These are phyloP conservation scores for Spizella passerina DNA, from an alignment of 2,797 vertebrate species.

Conservation along the genomic window DNA sequence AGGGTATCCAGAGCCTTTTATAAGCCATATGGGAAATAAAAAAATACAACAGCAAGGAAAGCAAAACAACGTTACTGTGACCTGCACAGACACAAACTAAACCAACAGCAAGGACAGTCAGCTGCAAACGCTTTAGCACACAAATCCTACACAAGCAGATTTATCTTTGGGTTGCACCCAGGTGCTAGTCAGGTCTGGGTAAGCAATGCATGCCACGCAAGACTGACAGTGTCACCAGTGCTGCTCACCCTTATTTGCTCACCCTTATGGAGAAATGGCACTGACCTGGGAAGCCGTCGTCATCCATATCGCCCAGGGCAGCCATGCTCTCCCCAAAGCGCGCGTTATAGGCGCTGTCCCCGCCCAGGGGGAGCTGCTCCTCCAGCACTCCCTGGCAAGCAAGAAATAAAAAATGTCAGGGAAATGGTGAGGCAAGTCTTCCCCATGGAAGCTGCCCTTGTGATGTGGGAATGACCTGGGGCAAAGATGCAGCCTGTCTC, in stretches of 20 bases:
- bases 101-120: neutral
- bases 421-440: neutral
- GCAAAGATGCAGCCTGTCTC: neutral
- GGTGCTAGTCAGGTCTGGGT: neutral
- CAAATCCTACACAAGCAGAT: neutral
- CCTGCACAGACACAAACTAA: neutral
- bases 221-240: neutral
- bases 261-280: neutral
- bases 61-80: neutral
- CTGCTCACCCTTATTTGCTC: fast-evolving
- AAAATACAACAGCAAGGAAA: neutral
- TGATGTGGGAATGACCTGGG: conserved; percentile 42
- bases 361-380: conserved; percentile 81
- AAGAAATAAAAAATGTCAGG: conserved; percentile 37
- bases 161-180: neutral
- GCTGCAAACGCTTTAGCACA: neutral
- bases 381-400: conserved; percentile 90
- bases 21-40: neutral
- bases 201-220: neutral
- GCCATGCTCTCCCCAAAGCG: conserved; percentile 95
- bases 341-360: conserved; percentile 89
- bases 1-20: neutral
- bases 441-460: neutral
- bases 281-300: conserved; percentile 94
- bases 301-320: conserved; percentile 90